Conservation (phyloP, 2,888 invertebrate genomes). For the Hirudinaria manillensis region DNA sequence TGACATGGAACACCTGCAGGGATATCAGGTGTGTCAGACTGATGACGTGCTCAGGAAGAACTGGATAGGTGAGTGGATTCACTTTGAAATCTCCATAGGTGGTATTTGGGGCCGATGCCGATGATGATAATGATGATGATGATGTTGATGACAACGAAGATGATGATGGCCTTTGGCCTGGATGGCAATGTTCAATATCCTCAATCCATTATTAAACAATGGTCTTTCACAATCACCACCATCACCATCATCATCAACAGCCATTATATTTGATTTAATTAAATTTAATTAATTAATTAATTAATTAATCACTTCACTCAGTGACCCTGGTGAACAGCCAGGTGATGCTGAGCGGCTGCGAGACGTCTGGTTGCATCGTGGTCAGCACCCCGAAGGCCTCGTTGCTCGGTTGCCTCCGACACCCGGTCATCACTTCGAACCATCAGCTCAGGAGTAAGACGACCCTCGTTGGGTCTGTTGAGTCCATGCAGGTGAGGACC, state of each 20-base stretch:
- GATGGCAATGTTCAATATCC: constrained; percentile 18
- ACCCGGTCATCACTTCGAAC: constrained; percentile 76
- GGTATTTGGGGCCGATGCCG: not conserved
- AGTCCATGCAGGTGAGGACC: constrained; percentile 82
- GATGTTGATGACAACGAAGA: constrained; percentile 13
- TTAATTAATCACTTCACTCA: constrained; percentile 40
- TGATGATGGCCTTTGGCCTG: constrained; percentile 14
- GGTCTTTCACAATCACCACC: too few species aligned
- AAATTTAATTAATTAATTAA: too few species aligned
- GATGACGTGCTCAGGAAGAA: constrained; percentile 88
- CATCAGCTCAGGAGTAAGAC: constrained; percentile 82
- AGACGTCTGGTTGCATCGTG: constrained; percentile 93
- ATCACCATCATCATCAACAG: too few species aligned
- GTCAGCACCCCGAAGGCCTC: constrained; percentile 92
- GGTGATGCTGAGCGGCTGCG: constrained; percentile 82
- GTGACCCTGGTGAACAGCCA: constrained; percentile 86
- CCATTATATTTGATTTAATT: too few species aligned
- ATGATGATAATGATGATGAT: constrained; percentile 28
- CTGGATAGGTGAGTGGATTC: constrained; percentile 70
- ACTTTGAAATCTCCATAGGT: too few species aligned
- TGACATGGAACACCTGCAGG: constrained; percentile 68
- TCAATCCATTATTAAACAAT: too few species aligned
- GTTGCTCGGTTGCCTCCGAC: constrained; percentile 79
- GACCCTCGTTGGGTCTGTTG: constrained; percentile 88
- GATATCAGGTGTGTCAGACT: constrained; percentile 76